Evolutionary conservation across 2,888 invertebrate species (phyloP).

Genomic region (Tenthredo livida): DNA sequence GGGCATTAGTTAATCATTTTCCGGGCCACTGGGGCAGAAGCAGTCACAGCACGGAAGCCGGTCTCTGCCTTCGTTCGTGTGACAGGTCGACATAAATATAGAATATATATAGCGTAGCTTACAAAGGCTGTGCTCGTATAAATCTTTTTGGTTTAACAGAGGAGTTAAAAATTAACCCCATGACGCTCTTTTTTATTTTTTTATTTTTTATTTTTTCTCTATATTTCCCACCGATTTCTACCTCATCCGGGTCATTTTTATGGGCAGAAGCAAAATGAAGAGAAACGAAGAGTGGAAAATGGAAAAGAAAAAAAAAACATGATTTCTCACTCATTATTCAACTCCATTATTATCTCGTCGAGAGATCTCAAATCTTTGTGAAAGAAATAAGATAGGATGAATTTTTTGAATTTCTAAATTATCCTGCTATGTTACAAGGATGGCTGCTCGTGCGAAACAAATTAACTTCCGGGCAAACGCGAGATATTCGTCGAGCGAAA

Average conservation of each 20-base stretch:
- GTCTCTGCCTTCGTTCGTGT: slow-evolving; percentile 38
- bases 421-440: slow-evolving; percentile 28
- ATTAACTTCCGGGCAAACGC: slow-evolving; percentile 29
- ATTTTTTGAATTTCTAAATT: slow-evolving; percentile 10
- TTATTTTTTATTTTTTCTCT: background rate
- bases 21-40: slow-evolving; percentile 48
- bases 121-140: slow-evolving; percentile 68
- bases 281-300: background rate
- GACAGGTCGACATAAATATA: slow-evolving; percentile 52
- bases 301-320: no score
- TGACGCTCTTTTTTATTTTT: background rate
- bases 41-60: slow-evolving; percentile 25
- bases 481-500: slow-evolving; percentile 9
- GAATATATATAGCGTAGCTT: slow-evolving; percentile 58
- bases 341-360: no score
- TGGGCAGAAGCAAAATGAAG: background rate
- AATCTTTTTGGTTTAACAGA: slow-evolving; percentile 66
- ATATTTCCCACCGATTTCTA: background rate
- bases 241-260: background rate
- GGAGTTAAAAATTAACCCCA: slow-evolving; percentile 69
- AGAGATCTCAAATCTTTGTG: background rate
- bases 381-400: background rate
- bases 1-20: slow-evolving; percentile 54
- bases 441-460: slow-evolving; percentile 42
- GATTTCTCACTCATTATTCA: no score